phyloP scores from a whole-genome alignment of 2,113 vertebrate species.

The Theropithecus gelada region DNA sequence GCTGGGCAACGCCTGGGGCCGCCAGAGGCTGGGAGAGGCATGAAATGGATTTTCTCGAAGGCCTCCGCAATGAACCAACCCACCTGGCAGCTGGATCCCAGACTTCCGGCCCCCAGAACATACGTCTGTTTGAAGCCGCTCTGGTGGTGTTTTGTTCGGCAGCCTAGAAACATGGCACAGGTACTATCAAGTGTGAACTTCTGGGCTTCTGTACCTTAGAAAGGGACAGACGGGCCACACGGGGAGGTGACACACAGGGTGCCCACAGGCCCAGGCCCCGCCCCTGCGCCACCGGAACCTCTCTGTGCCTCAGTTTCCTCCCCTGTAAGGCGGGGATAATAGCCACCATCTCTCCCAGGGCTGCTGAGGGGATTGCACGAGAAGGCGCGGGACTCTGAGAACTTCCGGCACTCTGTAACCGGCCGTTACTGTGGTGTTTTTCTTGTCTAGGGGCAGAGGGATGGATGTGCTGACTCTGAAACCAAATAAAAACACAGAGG shows the following conservation, averaged over 20 bases:
- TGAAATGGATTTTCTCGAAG: neutral
- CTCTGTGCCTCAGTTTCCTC: neutral
- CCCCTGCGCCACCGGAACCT: neutral
- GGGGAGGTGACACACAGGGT: neutral
- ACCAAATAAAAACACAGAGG: neutral
- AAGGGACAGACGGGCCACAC: neutral
- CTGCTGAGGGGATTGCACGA: neutral
- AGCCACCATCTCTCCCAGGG: neutral
- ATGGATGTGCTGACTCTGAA: neutral
- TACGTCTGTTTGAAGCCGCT: neutral
- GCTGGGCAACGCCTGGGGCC: neutral
- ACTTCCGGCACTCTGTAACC: fast-evolving
- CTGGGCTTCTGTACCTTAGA: neutral
- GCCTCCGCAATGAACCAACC: neutral
- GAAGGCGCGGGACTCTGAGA: neutral
- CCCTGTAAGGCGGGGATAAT: neutral
- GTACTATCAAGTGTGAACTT: neutral
- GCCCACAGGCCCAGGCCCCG: neutral
- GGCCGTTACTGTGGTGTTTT: neutral
- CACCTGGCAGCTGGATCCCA: neutral
- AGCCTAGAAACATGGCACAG: neutral
- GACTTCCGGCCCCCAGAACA: neutral
- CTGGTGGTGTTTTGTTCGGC: neutral
- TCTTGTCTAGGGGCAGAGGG: neutral
- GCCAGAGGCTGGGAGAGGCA: too few relatives aligned